Conservation (phyloP, 1,140 invertebrate genomes). For the Panagrolaimus sp. region DNA sequence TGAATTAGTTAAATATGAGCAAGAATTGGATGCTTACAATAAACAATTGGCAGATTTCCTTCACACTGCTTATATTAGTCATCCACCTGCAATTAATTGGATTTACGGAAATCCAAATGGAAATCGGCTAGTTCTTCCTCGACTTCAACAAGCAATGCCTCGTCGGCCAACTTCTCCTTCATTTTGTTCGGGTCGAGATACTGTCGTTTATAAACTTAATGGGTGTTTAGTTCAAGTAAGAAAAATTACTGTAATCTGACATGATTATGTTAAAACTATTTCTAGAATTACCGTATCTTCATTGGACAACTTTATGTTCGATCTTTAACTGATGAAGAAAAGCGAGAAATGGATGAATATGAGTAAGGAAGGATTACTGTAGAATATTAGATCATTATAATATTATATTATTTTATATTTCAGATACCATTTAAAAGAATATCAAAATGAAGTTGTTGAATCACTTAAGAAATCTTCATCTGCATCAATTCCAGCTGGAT, state of each 20-base stretch:
- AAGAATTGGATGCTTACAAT: constrained; percentile 7
- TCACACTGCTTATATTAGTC: constrained; percentile 7
- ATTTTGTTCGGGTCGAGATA: background rate
- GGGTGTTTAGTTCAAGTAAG: background rate
- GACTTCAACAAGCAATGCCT: constrained; percentile 9
- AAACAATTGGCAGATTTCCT: constrained; percentile 4
- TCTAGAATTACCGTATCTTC: constrained; percentile 6
- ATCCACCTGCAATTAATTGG: constrained; percentile 10
- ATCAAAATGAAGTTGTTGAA: constrained; percentile 4
- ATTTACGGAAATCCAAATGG: no score
- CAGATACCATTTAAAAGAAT: constrained; percentile 4
- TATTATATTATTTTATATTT: no score
- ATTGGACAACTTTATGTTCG: background rate
- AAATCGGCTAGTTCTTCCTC: background rate
- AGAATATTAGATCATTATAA: no score
- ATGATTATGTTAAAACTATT: no score
- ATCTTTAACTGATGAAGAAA: background rate
- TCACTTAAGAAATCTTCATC: background rate
- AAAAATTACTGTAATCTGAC: no score
- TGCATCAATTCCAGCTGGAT: no score
- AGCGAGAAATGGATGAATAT: constrained; percentile 9
- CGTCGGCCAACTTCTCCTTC: background rate
- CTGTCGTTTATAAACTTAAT: constrained; percentile 4
- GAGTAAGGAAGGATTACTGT: background rate
- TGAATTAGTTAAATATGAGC: background rate